A percentile compares a stretch with the other conserved stretches of the same genome.
phyloP scores from a whole-genome alignment of 2,797 vertebrate genomes.

The Ambastaia sidthimunki region DNA sequence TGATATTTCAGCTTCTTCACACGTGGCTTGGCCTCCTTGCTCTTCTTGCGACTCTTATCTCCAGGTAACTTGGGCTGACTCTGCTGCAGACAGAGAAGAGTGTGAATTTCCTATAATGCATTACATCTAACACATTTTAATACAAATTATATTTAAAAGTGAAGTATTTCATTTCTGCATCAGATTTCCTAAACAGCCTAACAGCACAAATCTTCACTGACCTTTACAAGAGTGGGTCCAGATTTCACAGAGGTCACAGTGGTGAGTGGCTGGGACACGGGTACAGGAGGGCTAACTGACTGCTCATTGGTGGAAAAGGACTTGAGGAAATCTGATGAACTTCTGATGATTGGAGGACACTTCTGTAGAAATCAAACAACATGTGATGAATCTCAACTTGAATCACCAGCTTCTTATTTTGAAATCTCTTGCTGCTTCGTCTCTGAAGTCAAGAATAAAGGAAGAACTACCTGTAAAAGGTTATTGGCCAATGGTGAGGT shows the following conservation, averaged over 20 bases:
- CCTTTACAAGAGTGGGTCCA: constrained; percentile 90
- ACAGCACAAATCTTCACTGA: constrained; percentile 64
- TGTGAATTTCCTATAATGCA: neutral
- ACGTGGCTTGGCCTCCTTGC: constrained; percentile 89
- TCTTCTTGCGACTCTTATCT: constrained; percentile 95
- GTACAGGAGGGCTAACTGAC: constrained; percentile 69
- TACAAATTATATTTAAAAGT: neutral
- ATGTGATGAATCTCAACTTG: neutral
- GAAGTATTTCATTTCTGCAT: neutral
- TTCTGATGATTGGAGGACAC: constrained; percentile 72
- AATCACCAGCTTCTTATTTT: neutral
- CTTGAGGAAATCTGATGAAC: constrained; percentile 87
- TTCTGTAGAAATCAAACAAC: constrained; percentile 70
- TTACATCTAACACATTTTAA: neutral
- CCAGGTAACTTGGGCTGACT: constrained; percentile 88
- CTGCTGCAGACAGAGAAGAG: constrained; percentile 79
- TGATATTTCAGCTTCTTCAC: constrained; percentile 98
- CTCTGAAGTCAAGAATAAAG: neutral
- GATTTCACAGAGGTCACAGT: constrained; percentile 79
- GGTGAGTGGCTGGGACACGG: constrained; percentile 68
- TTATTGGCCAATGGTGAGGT: constrained; percentile 74
- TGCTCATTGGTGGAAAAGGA: constrained; percentile 75
- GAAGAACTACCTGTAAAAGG: constrained; percentile 79
- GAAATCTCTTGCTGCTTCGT: neutral
- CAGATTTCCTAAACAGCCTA: too few relatives aligned